Base-by-base conservation (phyloP, 2,113 vertebrate species). In the Chaetorhynchus papuensis region DNA sequence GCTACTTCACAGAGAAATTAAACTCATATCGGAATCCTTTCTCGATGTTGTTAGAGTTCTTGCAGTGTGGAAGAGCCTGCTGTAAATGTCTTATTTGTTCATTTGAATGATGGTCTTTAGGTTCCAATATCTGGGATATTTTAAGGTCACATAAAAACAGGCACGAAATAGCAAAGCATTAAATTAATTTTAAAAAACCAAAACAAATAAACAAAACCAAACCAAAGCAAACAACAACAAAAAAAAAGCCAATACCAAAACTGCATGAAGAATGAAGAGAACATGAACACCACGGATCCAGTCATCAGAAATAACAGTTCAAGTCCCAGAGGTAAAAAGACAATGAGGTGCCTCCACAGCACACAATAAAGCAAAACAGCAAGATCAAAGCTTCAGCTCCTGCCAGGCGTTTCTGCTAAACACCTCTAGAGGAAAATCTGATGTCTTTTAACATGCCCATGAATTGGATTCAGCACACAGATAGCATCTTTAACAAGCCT, bases 401-500 rank as follows among this genome's bases (percentile, higher is more conserved):
- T 64, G 76, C 47, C 68, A 81, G 47, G 52, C 44, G 83, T 66
- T 65, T 93, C 59, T 70, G 68, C 83, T 96, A 15, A 97, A 83
- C 76, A 90, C 39, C 60, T 94, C 71, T 53, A 49, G 24, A 86
- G 13, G 14, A 94, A 90, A 93, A 83, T 75, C 63, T 60, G 64
- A 70, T 92, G 70, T 74, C 76, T 96, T 90, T 93, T 81, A 86
- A 78, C 64, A 63, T 81, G 79, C 52, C 52, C 54, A 15, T 17
- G 85, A 93, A 93, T 81, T 92, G 85, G 75, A 88, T 66, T 83
- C 75, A 74, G 79, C 64, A 83, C 47, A 88, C 30, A 97, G 94
- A 95, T 47, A 96, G 71, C 82, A 96, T 93, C 94, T 95, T 30
- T 39, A 94, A 86, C 59, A 83, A 86, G 82, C 44, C 79, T 88